Conservation (phyloP, 2,888 invertebrate genomes). For the Ptilodon capucinus region DNA sequence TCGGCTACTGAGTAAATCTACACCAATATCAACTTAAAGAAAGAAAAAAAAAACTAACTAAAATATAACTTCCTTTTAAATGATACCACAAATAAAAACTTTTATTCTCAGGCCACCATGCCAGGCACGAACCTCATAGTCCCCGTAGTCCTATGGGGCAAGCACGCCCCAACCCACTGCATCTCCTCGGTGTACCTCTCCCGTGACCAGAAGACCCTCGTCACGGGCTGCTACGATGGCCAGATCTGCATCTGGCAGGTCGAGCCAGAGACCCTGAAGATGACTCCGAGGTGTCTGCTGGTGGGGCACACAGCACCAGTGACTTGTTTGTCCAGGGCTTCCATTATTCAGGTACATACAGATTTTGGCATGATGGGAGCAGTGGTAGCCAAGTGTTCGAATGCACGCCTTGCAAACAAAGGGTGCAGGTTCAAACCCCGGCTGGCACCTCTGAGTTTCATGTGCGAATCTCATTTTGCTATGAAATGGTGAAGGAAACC, state of each 20-base stretch:
- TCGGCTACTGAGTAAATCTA: no score
- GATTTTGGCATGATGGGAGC: no score
- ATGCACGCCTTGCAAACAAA: no score
- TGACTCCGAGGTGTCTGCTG: conserved; percentile 94
- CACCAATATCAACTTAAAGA: no score
- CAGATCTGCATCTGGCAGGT: conserved; percentile 97
- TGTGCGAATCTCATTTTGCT: no score
- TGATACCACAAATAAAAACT: no score
- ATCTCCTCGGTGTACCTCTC: conserved; percentile 97
- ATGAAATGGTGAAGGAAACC: no score
- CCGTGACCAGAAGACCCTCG: conserved; percentile 94
- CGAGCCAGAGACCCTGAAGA: conserved; percentile 91
- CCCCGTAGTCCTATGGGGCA: conserved; percentile 98
- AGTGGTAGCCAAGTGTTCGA: no score
- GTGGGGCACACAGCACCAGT: conserved; percentile 99
- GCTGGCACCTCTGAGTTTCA: no score
- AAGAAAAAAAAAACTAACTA: no score
- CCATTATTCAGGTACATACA: conserved; percentile 85
- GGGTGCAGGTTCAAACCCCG: no score
- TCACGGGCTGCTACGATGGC: conserved; percentile 99
- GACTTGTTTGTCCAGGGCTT: conserved; percentile 93
- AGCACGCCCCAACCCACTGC: conserved; percentile 97
- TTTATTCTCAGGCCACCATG: conserved; percentile 68
- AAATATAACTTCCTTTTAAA: no score
- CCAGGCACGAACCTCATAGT: conserved; percentile 96